Percentiles rank a stretch among this genome's conserved stretches.
Conservation (phyloP, 2,113 vertebrate species). For the Stercorarius parasiticus region DNA sequence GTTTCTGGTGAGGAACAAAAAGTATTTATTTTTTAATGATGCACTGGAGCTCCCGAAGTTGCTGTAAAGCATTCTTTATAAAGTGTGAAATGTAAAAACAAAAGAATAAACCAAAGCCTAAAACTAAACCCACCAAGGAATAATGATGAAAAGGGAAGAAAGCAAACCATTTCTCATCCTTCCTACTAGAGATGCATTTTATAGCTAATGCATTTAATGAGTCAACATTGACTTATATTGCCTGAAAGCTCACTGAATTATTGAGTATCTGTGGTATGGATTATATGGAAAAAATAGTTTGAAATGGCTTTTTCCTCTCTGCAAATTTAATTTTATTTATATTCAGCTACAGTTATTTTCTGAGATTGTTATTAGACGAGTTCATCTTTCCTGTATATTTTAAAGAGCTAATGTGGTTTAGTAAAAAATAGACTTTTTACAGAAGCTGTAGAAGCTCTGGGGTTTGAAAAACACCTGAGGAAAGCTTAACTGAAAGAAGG, state of each 20-base stretch:
- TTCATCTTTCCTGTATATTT: conserved; percentile 64
- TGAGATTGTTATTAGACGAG: conserved; percentile 35
- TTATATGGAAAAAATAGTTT: conserved; percentile 52
- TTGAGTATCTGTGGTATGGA: conserved; percentile 57
- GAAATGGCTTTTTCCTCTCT: conserved; percentile 56
- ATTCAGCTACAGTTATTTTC: conserved; percentile 58
- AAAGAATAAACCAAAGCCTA: conserved; percentile 41
- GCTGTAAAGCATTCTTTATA: conserved; percentile 29
- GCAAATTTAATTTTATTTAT: conserved; percentile 65
- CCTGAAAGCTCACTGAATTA: conserved; percentile 68
- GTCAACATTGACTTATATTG: conserved; percentile 65
- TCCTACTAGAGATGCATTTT: conserved; percentile 39
- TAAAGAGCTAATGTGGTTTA: conserved; percentile 35
- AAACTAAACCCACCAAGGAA: conserved; percentile 32
- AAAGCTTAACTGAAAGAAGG: conserved; percentile 49
- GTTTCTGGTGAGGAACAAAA: conserved; percentile 39
- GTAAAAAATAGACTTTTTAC: conserved; percentile 29
- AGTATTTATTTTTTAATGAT: conserved; percentile 24
- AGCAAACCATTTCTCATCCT: conserved; percentile 33
- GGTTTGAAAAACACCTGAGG: conserved; percentile 53
- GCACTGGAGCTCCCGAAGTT: neutral
- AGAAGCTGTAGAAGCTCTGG: conserved; percentile 16
- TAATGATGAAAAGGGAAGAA: conserved; percentile 46
- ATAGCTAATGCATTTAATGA: conserved; percentile 64
- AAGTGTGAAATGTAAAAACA: conserved; percentile 16